Evolutionary conservation across 2,888 invertebrate species (phyloP).

Genomic region (Melipona bicolor): DNA sequence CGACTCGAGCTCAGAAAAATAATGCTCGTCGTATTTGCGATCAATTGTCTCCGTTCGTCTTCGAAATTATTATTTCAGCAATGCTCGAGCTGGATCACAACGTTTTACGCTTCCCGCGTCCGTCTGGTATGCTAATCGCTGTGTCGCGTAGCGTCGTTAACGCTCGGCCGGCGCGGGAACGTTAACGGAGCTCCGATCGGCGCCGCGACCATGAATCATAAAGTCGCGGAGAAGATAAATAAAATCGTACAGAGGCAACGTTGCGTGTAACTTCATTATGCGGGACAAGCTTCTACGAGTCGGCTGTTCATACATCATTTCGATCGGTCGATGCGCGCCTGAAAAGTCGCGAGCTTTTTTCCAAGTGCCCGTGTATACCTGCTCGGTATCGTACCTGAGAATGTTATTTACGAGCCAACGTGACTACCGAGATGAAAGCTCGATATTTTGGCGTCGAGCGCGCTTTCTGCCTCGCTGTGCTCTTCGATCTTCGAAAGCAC

Average conservation of each 20-base stretch:
- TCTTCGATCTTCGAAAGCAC: not conserved
- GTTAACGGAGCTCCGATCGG: conserved; percentile 51
- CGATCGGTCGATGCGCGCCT: conserved; percentile 43
- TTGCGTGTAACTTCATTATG: conserved; percentile 59
- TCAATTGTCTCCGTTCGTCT: conserved; percentile 9
- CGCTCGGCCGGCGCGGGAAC: conserved; percentile 44
- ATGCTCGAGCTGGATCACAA: conserved; percentile 9
- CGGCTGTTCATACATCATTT: conserved; percentile 56
- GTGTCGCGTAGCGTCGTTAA: conserved; percentile 58
- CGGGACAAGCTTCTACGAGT: conserved; percentile 51
- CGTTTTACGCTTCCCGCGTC: conserved; percentile 45
- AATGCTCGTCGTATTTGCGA: conserved; percentile 30
- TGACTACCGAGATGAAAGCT: conserved; percentile 46
- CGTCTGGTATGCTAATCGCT: conserved; percentile 51
- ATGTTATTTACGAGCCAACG: conserved; percentile 42
- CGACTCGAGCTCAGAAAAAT: not conserved
- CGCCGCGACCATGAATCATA: conserved; percentile 50
- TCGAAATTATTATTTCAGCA: not conserved
- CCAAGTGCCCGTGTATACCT: conserved; percentile 24
- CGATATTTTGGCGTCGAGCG: conserved; percentile 8
- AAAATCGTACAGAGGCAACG: conserved; percentile 53
- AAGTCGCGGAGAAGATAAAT: conserved; percentile 48
- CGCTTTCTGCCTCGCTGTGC: no score
- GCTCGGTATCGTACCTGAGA: conserved; percentile 28
- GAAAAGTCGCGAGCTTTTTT: conserved; percentile 47